Evolutionary conservation across 2,113 vertebrate species (phyloP).

Genomic region (Calcarius ornatus): DNA sequence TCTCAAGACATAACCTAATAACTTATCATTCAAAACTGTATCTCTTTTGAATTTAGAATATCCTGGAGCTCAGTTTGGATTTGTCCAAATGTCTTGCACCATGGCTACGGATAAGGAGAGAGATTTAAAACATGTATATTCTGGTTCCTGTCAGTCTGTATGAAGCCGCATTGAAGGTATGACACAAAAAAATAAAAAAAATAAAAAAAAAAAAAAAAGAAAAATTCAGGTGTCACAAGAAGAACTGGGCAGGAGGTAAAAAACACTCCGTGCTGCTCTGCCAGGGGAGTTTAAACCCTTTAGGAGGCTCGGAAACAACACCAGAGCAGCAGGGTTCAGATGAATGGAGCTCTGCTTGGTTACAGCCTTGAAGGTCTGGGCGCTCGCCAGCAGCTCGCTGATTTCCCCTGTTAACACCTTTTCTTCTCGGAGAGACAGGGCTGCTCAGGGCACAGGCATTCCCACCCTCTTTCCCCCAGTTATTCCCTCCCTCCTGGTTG

Average conservation of each 20-base stretch:
- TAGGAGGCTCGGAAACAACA: neutral
- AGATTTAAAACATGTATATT: rapidly evolving
- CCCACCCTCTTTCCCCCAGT: neutral
- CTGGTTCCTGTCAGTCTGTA: neutral
- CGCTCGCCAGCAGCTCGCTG: neutral
- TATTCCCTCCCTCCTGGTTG: neutral
- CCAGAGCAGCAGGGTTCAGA: neutral
- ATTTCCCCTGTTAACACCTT: conserved; percentile 47
- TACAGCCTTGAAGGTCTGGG: neutral
- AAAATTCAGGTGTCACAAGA: neutral
- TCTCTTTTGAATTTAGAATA: neutral
- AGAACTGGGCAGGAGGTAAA: neutral
- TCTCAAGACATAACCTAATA: neutral
- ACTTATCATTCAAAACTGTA: neutral
- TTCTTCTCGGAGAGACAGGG: neutral
- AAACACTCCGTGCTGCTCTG: neutral
- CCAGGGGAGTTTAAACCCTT: neutral
- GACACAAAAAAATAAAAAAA: too few species aligned
- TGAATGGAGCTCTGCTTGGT: neutral
- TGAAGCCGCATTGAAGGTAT: neutral
- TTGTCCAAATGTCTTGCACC: neutral
- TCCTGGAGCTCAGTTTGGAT: neutral
- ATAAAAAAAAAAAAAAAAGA: too few species aligned
- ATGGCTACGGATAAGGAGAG: neutral
- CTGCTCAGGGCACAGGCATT: neutral